Conservation (phyloP, 2,888 invertebrate genomes). For the Blastobasis adustella region DNA sequence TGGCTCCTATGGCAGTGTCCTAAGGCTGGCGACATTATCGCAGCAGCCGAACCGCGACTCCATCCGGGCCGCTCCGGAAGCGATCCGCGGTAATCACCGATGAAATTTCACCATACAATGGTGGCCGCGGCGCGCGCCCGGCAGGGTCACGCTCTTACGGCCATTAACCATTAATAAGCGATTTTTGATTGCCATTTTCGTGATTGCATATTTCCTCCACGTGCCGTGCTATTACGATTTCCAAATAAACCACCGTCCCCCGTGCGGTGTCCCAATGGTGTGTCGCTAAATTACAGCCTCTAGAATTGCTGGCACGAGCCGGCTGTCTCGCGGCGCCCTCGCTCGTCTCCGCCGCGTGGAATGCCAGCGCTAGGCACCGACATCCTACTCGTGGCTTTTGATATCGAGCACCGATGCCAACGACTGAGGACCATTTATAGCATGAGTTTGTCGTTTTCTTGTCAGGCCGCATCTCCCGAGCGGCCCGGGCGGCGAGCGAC, state of each 20-base stretch:
- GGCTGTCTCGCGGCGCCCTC: not conserved
- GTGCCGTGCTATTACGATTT: constrained; percentile 28
- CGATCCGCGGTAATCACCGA: constrained; percentile 64
- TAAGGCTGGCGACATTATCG: constrained; percentile 32
- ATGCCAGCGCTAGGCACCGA: not conserved
- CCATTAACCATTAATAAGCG: constrained; percentile 50
- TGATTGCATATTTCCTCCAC: constrained; percentile 51
- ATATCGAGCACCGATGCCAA: constrained; percentile 28
- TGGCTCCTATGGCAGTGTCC: not conserved
- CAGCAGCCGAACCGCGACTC: constrained; percentile 57
- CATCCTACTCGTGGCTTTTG: not conserved
- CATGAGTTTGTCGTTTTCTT: constrained; percentile 65
- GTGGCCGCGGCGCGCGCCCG: constrained; percentile 37
- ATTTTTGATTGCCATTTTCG: constrained; percentile 36
- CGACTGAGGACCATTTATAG: constrained; percentile 65
- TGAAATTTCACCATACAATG: constrained; percentile 68
- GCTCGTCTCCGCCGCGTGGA: not conserved
- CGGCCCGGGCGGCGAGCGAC: constrained; percentile 66
- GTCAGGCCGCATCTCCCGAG: constrained; percentile 60
- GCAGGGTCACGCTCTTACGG: constrained; percentile 60
- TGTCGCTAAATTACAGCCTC: constrained; percentile 8
- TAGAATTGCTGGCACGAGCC: not conserved
- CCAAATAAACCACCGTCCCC: constrained; percentile 6
- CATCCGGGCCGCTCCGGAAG: constrained; percentile 65
- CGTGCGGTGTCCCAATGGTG: constrained; percentile 12